These are phyloP conservation scores for Pseudomyrmex pallidus DNA, from an alignment of 1,140 invertebrate genomes.

Conservation along the genomic window DNA sequence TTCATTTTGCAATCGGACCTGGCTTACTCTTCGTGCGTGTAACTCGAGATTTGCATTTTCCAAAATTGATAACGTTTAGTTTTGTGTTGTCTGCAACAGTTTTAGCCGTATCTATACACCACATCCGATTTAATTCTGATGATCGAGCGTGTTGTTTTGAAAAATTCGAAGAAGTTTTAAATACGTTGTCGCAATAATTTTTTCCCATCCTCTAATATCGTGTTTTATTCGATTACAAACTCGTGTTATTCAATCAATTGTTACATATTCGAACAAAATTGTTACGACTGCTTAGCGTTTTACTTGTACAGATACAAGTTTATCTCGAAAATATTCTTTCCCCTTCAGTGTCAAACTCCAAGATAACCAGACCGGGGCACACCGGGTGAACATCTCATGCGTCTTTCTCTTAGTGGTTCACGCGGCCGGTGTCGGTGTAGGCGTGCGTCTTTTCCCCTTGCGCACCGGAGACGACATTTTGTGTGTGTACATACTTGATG, in stretches of 20 bases:
- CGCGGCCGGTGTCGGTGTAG: no score
- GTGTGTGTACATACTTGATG: no score
- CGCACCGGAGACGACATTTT: no score
- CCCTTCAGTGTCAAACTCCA: no score
- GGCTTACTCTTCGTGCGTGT: constrained; percentile 31
- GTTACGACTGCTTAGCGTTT: background rate
- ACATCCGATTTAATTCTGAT: constrained; percentile 5
- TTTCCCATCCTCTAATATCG: background rate
- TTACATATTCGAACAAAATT: constrained; percentile 17
- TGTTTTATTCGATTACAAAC: constrained; percentile 2
- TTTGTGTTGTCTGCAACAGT: constrained; percentile 20
- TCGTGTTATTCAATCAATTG: background rate
- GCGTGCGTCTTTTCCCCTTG: no score
- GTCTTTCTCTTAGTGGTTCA: no score
- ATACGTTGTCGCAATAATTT: background rate
- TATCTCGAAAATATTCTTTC: background rate
- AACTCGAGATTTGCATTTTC: constrained; percentile 41
- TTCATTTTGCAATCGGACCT: constrained; percentile 37
- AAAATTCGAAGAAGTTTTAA: background rate
- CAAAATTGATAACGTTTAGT: constrained; percentile 46
- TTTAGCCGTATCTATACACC: background rate
- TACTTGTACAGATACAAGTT: constrained; percentile 2
- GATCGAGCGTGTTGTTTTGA: background rate
- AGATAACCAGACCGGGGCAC: no score
- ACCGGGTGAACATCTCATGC: no score